Conservation (phyloP, 1,140 invertebrate species). For the Orius insidiosus region DNA sequence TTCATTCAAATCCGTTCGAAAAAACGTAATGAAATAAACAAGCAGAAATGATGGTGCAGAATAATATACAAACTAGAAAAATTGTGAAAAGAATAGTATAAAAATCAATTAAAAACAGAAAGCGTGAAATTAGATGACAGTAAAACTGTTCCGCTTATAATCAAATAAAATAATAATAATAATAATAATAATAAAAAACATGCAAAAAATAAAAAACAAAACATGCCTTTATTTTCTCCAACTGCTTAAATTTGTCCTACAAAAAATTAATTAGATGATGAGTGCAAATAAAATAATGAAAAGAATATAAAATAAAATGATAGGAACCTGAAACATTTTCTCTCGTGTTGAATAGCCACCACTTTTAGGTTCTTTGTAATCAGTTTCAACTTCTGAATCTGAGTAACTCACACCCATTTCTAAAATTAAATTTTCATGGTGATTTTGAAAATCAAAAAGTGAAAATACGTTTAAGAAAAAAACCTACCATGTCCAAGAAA, state of each 20-base stretch:
- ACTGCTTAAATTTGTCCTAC: slow-evolving; percentile 37
- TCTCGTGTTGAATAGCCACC: too few relatives aligned
- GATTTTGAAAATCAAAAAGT: not conserved
- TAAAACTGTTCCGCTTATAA: too few relatives aligned
- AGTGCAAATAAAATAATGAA: slow-evolving; percentile 8
- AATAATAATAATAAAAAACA: too few relatives aligned
- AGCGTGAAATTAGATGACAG: too few relatives aligned
- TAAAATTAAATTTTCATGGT: not conserved
- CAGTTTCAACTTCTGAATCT: not conserved
- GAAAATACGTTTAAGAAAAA: slow-evolving; percentile 16
- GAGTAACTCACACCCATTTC: not conserved
- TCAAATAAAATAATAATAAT: too few relatives aligned
- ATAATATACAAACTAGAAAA: too few relatives aligned
- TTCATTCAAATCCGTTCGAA: too few relatives aligned
- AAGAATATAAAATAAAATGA: slow-evolving; percentile 8
- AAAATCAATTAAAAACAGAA: too few relatives aligned
- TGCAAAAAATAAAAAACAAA: slow-evolving; percentile 20
- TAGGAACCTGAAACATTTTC: not conserved
- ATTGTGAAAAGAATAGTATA: too few relatives aligned
- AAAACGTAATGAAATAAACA: too few relatives aligned
- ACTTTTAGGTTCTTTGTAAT: not conserved
- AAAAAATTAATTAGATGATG: slow-evolving; percentile 10
- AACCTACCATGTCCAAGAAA: slow-evolving; percentile 36
- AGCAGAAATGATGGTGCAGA: too few relatives aligned
- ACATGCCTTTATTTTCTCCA: slow-evolving; percentile 45